Evolutionary conservation across 2,797 vertebrate genomes (phyloP).

Genomic region (Petrocephalus schoutedeni): DNA sequence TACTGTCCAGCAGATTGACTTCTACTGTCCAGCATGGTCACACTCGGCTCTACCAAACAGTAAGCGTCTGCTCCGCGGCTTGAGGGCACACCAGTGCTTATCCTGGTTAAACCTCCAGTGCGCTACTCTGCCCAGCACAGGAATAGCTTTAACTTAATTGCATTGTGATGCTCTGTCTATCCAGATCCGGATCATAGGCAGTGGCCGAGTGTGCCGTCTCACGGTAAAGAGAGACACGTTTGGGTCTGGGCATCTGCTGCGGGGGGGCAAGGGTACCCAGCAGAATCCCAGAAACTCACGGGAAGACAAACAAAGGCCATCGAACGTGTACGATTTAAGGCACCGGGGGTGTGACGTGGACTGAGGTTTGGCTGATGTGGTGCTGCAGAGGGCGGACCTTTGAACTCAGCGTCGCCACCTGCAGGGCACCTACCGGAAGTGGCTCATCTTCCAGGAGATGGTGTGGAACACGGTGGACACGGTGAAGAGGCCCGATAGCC

Average conservation of each 20-base stretch:
- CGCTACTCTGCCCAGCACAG: background rate
- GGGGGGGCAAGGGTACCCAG: background rate
- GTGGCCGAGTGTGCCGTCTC: background rate
- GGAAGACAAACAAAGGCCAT: background rate
- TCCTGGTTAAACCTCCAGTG: background rate
- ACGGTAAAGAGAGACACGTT: background rate
- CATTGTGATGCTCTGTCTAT: conserved; percentile 10
- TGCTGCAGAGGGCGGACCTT: background rate
- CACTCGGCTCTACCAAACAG: background rate
- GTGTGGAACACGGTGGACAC: conserved; percentile 91
- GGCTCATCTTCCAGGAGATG: conserved; percentile 89
- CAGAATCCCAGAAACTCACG: background rate
- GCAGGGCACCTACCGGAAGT: conserved; percentile 70
- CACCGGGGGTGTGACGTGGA: too few relatives aligned
- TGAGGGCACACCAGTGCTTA: background rate
- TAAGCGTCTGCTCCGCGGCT: background rate
- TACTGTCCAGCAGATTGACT: background rate
- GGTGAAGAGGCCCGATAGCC: conserved; percentile 83
- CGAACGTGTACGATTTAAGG: background rate
- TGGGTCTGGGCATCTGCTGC: background rate
- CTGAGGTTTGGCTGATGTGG: too few relatives aligned
- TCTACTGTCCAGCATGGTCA: background rate
- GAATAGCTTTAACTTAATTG: background rate
- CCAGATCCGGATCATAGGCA: background rate
- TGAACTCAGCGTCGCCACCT: background rate